Evolutionary conservation across 2,113 vertebrate genomes (phyloP).

Genomic region (Toxostoma redivivum): DNA sequence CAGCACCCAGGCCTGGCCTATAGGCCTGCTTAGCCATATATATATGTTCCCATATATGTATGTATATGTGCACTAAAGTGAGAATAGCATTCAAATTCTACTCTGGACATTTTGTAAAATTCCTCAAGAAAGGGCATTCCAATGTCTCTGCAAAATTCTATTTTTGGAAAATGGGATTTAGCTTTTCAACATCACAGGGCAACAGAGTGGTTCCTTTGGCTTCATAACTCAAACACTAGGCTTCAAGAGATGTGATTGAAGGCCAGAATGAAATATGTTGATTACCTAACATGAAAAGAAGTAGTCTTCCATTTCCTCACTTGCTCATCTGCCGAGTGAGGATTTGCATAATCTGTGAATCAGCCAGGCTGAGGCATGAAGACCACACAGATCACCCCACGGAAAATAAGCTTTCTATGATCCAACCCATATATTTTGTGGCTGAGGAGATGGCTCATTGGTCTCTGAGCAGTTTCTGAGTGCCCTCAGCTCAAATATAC

Average conservation of each 20-base stretch:
- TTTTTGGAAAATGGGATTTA: neutral
- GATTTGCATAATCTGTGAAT: neutral
- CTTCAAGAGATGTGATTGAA: neutral
- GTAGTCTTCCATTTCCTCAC: neutral
- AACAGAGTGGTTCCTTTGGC: neutral
- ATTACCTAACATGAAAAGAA: neutral
- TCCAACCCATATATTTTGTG: neutral
- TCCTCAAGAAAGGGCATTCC: neutral
- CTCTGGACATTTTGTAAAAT: neutral
- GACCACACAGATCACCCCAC: neutral
- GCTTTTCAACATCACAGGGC: neutral
- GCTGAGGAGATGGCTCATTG: neutral
- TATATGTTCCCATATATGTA: neutral
- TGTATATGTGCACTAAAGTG: neutral
- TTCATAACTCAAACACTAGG: neutral
- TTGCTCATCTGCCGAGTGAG: neutral
- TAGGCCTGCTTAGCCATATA: neutral
- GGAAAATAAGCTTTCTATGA: neutral
- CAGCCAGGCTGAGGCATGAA: neutral
- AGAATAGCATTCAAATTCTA: neutral
- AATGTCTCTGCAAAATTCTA: neutral
- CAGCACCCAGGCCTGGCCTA: neutral
- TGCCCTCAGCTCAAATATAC: neutral
- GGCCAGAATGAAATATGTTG: neutral
- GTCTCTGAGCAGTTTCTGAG: neutral